These are phyloP conservation scores for Holothuria leucospilota DNA, from an alignment of 53 echinoderm and acorn worm species.

Conservation along the genomic window DNA sequence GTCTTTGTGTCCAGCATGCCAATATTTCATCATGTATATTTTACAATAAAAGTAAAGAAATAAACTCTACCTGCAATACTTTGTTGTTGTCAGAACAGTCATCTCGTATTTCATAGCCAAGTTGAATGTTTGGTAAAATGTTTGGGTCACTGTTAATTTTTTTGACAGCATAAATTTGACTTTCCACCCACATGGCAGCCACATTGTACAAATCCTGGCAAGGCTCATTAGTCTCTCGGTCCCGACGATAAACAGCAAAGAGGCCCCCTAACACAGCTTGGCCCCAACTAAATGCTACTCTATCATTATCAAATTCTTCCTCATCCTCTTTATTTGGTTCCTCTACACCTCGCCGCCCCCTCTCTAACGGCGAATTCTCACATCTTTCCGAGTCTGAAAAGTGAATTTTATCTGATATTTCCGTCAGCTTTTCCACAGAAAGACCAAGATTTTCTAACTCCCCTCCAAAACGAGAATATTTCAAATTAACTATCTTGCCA, in stretches of 20 bases:
- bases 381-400: conserved; percentile 1
- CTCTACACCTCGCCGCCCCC: not conserved
- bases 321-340: not conserved
- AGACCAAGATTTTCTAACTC: conserved; percentile 22
- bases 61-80: conserved; percentile 77
- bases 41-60: too few relatives aligned
- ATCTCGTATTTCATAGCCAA: conserved; percentile 87
- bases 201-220: conserved; percentile 70
- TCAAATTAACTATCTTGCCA: not conserved
- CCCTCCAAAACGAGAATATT: conserved; percentile 20
- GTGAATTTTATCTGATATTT: not conserved
- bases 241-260: conserved; percentile 78
- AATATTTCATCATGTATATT: too few relatives aligned
- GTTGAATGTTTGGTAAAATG: conserved; percentile 65
- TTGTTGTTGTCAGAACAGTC: conserved; percentile 91
- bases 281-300: conserved; percentile 65
- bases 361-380: not conserved
- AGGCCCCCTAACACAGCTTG: conserved; percentile 81
- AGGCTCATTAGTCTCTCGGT: conserved; percentile 31
- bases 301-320: conserved; percentile 9
- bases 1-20: too few relatives aligned
- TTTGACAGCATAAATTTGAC: conserved; percentile 91
- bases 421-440: conserved; percentile 2
- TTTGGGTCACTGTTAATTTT: conserved; percentile 77
- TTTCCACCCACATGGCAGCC: conserved; percentile 88